Evolutionary conservation across 2,888 invertebrate species (phyloP).

Genomic region (Lithophane socia): DNA sequence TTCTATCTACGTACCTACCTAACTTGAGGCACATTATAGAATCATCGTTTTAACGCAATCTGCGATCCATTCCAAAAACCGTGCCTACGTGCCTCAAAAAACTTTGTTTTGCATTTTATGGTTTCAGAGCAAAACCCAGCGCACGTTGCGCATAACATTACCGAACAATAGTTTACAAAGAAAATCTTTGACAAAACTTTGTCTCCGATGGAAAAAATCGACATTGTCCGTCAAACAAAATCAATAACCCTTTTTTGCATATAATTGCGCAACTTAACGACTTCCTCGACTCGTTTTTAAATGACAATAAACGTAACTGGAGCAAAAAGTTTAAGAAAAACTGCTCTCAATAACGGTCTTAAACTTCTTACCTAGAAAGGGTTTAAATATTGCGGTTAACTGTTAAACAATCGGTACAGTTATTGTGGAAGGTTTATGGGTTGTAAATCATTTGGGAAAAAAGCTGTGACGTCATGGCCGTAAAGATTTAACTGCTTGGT

Average conservation of each 20-base stretch:
- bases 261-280: slow-evolving; percentile 84
- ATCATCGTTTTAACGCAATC: background rate
- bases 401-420: slow-evolving; percentile 89
- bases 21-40: background rate
- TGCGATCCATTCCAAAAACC: slow-evolving; percentile 30
- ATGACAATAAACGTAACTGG: slow-evolving; percentile 81
- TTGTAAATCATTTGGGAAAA: slow-evolving; percentile 88
- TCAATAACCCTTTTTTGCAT: slow-evolving; percentile 86
- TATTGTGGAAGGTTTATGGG: slow-evolving; percentile 88
- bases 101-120: slow-evolving; percentile 71
- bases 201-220: slow-evolving; percentile 67
- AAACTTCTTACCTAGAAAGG: slow-evolving; percentile 85
- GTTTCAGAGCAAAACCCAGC: slow-evolving; percentile 65
- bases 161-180: slow-evolving; percentile 74
- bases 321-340: slow-evolving; percentile 82
- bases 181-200: slow-evolving; percentile 71
- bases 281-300: slow-evolving; percentile 78
- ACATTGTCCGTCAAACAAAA: slow-evolving; percentile 72
- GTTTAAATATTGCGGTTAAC: slow-evolving; percentile 90
- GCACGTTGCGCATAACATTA: slow-evolving; percentile 70
- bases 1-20: background rate
- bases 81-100: slow-evolving; percentile 51
- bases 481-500: slow-evolving; percentile 85
- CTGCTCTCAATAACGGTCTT: slow-evolving; percentile 75
- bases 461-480: slow-evolving; percentile 87